Evolutionary conservation across 1,140 invertebrate species (phyloP).

Genomic region (Zaprionus camerounensis): DNA sequence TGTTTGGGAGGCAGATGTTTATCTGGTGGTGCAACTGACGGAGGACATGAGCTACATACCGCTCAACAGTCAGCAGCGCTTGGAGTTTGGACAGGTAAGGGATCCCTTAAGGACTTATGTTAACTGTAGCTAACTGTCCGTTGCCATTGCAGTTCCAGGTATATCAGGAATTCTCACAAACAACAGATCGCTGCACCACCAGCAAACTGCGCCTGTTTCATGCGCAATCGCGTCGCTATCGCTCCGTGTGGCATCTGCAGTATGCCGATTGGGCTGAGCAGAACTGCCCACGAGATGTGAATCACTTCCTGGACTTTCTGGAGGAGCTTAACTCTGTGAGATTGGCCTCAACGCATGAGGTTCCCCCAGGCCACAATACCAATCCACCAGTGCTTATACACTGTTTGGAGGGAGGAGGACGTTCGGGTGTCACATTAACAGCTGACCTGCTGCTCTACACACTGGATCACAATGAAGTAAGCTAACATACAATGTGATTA

Average conservation of each 20-base stretch:
- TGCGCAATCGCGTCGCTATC: slow-evolving; percentile 85
- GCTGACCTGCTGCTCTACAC: slow-evolving; percentile 92
- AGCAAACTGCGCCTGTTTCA: slow-evolving; percentile 87
- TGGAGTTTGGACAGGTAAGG: slow-evolving; percentile 86
- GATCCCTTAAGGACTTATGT: no score
- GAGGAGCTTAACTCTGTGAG: slow-evolving; percentile 94
- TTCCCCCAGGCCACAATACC: slow-evolving; percentile 88
- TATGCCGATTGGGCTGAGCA: slow-evolving; percentile 91
- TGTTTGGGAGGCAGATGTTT: slow-evolving; percentile 93
- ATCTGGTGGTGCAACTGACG: slow-evolving; percentile 91
- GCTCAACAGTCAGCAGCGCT: slow-evolving; percentile 84
- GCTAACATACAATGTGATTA: neutral
- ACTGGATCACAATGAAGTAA: slow-evolving; percentile 94
- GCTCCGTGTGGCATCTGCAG: slow-evolving; percentile 92
- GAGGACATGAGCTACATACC: slow-evolving; percentile 88
- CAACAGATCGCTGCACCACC: slow-evolving; percentile 86
- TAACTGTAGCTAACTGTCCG: neutral
- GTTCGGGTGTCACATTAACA: slow-evolving; percentile 91
- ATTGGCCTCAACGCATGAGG: slow-evolving; percentile 88
- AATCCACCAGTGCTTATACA: slow-evolving; percentile 90
- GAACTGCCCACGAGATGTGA: slow-evolving; percentile 87
- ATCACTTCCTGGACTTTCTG: slow-evolving; percentile 91
- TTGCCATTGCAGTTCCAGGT: slow-evolving; percentile 87
- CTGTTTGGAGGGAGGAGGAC: slow-evolving; percentile 89
- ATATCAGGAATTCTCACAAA: slow-evolving; percentile 87